A percentile compares a stretch with the other conserved stretches of the same genome.
phyloP scores from a whole-genome alignment of 2,888 invertebrate genomes.

The Diadegma fenestrale region DNA sequence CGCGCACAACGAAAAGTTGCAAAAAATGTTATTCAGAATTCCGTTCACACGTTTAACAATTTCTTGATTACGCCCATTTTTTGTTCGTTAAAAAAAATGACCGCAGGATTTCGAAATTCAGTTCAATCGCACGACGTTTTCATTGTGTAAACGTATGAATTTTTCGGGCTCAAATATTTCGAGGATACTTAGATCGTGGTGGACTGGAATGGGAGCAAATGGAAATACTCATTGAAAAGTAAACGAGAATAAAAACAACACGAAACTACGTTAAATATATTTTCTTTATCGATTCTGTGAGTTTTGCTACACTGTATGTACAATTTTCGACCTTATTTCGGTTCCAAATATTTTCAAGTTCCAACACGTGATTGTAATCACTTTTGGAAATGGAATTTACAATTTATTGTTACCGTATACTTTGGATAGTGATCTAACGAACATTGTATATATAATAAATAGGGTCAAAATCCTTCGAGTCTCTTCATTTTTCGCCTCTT shows the following conservation, averaged over 20 bases:
- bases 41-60: neutral
- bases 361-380: slow-evolving; percentile 15
- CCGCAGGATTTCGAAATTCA: neutral
- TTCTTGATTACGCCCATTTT: neutral
- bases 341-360: neutral
- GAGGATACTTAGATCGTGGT: neutral
- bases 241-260: slow-evolving; percentile 15
- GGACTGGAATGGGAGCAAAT: slow-evolving; percentile 10
- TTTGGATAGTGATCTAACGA: slow-evolving; percentile 50
- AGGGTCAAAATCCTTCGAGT: slow-evolving; percentile 35
- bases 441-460: slow-evolving; percentile 63
- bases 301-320: slow-evolving; percentile 57
- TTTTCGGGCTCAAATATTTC: neutral
- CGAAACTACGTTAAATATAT: slow-evolving; percentile 58
- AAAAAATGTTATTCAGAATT: neutral
- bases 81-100: too few species aligned
- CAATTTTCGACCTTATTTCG: slow-evolving; percentile 30
- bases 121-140: neutral
- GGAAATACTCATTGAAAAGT: slow-evolving; percentile 26
- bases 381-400: slow-evolving; percentile 33
- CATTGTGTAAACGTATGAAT: neutral
- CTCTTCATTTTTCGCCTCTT: slow-evolving; percentile 1
- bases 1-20: neutral
- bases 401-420: slow-evolving; percentile 53
- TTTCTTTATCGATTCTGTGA: slow-evolving; percentile 58